Evolutionary conservation across 1,140 invertebrate species (phyloP).

Genomic region (Bradynema listronoti): DNA sequence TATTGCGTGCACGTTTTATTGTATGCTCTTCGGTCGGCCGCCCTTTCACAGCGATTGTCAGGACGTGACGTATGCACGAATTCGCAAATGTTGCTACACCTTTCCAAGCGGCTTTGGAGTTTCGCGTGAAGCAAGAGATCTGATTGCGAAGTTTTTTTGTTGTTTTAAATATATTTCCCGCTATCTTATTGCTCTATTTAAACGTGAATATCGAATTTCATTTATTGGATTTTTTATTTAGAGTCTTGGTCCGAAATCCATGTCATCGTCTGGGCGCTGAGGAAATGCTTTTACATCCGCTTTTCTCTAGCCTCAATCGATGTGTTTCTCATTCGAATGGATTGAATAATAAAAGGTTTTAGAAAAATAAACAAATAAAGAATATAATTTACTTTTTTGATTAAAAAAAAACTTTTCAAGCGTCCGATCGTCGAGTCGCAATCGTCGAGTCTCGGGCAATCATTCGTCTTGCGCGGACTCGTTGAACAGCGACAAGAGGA

Average conservation of each 20-base stretch:
- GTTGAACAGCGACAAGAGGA: too few relatives aligned
- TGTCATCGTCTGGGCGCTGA: slow-evolving; percentile 30
- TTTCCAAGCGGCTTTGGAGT: slow-evolving; percentile 37
- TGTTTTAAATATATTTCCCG: background rate
- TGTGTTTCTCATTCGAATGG: slow-evolving; percentile 21
- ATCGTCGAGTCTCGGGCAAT: too few relatives aligned
- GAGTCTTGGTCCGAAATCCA: slow-evolving; percentile 27
- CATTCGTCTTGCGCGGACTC: too few relatives aligned
- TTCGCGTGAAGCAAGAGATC: slow-evolving; percentile 26
- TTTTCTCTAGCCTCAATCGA: slow-evolving; percentile 29
- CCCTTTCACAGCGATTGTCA: slow-evolving; percentile 37
- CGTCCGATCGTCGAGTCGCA: too few relatives aligned
- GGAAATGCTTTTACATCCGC: slow-evolving; percentile 30
- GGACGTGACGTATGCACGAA: slow-evolving; percentile 25
- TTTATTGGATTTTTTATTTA: slow-evolving; percentile 14
- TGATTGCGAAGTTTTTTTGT: slow-evolving; percentile 31
- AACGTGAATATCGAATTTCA: slow-evolving; percentile 15
- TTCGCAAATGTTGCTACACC: slow-evolving; percentile 30
- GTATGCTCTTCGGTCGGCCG: slow-evolving; percentile 32
- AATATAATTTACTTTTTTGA: too few relatives aligned
- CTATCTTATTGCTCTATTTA: slow-evolving; percentile 3
- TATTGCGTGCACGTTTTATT: slow-evolving; percentile 43
- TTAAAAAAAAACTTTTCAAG: too few relatives aligned
- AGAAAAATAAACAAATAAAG: too few relatives aligned
- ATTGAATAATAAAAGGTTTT: slow-evolving; percentile 19